Conservation (phyloP, 2,113 vertebrate genomes). For the Rhinopithecus roxellana region DNA sequence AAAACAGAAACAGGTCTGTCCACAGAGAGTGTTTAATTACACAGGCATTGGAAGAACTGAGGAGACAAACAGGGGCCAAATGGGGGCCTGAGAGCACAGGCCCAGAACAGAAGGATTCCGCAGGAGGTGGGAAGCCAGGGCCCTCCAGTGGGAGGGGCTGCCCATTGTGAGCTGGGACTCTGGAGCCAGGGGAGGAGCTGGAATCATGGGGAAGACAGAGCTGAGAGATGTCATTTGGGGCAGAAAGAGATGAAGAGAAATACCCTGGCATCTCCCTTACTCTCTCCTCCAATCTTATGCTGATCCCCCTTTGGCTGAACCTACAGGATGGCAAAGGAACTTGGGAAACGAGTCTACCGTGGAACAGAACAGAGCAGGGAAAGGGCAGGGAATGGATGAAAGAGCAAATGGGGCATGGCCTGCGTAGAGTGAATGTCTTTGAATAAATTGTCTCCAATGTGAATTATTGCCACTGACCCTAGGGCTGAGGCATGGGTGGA, state of each 20-base stretch:
- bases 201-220: neutral
- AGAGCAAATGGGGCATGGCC: neutral
- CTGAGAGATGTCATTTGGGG: neutral
- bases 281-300: neutral
- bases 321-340: neutral
- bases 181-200: no score
- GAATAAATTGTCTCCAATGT: neutral
- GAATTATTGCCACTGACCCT: neutral
- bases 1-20: neutral
- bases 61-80: neutral
- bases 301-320: neutral
- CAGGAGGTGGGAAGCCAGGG: neutral
- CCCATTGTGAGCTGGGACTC: neutral
- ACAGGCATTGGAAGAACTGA: neutral
- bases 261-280: neutral
- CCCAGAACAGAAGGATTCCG: neutral
- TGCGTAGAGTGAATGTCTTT: neutral
- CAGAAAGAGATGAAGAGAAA: neutral
- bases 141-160: neutral
- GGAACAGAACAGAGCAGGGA: neutral
- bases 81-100: neutral
- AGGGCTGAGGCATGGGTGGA: neutral
- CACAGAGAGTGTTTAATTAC: neutral
- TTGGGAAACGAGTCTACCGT: neutral
- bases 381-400: neutral